Evolutionary conservation across 1,140 invertebrate genomes (phyloP).

Genomic region (Polypedilum vanderplanki): DNA sequence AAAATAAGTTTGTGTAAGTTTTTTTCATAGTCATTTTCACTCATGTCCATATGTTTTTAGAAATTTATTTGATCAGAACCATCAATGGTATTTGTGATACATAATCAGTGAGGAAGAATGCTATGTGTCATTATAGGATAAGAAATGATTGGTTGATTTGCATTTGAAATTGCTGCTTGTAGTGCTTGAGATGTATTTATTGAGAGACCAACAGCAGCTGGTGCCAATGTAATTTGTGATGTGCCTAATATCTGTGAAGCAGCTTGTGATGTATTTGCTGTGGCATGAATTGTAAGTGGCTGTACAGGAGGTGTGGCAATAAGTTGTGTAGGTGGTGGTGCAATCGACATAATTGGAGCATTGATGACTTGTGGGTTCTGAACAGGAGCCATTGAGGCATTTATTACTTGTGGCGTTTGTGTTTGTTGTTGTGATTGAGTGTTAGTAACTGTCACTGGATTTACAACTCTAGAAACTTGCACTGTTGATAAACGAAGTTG

Average conservation of each 20-base stretch:
- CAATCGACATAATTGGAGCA: constrained; percentile 51
- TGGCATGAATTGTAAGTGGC: constrained; percentile 34
- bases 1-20: not conserved
- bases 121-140: constrained; percentile 64
- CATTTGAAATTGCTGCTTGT: constrained; percentile 46
- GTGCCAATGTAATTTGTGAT: constrained; percentile 34
- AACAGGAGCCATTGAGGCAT: constrained; percentile 51
- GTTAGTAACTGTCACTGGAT: constrained; percentile 51
- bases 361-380: constrained; percentile 51
- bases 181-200: constrained; percentile 46
- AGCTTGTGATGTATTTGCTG: constrained; percentile 33
- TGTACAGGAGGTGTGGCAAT: constrained; percentile 40
- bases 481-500: constrained; percentile 61
- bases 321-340: constrained; percentile 44
- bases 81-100: not conserved
- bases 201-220: constrained; percentile 33
- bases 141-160: constrained; percentile 56
- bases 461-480: constrained; percentile 42
- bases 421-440: constrained; percentile 48
- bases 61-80: not conserved
- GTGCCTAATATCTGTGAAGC: constrained; percentile 41
- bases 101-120: constrained; percentile 32
- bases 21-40: not conserved
- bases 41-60: not conserved
- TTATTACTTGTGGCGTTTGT: constrained; percentile 47